These are phyloP conservation scores for Saimiri boliviensis DNA, from an alignment of 2,113 vertebrate species.

Conservation along the genomic window DNA sequence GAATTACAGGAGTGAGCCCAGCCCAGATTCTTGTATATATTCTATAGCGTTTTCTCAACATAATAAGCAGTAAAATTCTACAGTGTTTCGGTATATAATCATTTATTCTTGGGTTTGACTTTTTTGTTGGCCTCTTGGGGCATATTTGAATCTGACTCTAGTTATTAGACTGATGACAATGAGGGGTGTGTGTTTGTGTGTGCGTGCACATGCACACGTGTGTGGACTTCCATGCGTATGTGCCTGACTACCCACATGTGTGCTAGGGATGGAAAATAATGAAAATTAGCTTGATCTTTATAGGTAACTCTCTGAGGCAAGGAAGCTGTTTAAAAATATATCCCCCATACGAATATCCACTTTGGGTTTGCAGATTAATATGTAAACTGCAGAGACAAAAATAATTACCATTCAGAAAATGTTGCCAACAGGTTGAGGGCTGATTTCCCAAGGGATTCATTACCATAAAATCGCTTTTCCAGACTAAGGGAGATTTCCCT, in stretches of 20 bases:
- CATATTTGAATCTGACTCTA: background rate
- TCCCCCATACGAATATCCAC: background rate
- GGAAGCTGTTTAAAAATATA: background rate
- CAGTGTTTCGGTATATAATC: background rate
- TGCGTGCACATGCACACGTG: fast-evolving
- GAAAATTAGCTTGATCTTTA: background rate
- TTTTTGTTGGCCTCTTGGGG: background rate
- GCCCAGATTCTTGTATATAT: background rate
- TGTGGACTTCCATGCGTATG: background rate
- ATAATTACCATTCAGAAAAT: background rate
- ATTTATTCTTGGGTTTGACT: conserved; percentile 16
- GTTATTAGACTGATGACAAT: background rate
- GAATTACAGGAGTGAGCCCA: too few species aligned
- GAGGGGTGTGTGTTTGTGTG: background rate
- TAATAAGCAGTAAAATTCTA: background rate
- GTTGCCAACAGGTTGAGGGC: background rate
- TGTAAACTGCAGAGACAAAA: background rate
- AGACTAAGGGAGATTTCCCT: conserved; percentile 4
- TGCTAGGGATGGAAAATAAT: background rate
- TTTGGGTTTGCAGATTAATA: background rate
- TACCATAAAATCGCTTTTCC: conserved; percentile 31
- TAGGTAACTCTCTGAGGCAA: background rate
- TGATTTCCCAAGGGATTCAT: conserved; percentile 38
- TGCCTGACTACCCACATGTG: background rate
- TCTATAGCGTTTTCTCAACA: background rate